Conservation (phyloP, 2,888 invertebrate genomes). For the Polymixis flavicincta region DNA sequence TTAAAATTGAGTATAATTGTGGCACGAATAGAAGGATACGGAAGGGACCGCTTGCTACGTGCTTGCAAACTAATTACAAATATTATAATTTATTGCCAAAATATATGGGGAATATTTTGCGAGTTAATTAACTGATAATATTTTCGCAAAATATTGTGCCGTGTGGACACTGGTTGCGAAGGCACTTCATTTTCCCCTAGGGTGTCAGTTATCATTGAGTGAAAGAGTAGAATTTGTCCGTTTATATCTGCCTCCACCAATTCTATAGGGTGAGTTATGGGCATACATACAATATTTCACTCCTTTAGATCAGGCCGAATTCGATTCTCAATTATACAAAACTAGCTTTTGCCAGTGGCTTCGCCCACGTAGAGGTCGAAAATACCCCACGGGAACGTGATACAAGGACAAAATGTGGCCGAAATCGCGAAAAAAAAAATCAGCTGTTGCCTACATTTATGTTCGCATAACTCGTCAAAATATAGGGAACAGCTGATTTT, state of each 20-base stretch:
- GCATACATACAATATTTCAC: neutral
- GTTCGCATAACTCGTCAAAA: no score
- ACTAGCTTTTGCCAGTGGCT: no score
- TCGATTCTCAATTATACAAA: neutral
- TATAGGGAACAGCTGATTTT: no score
- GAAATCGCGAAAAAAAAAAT: no score
- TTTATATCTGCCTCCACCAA: neutral
- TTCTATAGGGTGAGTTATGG: neutral
- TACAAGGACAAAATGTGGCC: no score
- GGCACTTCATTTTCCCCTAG: conserved; percentile 17
- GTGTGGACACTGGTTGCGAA: conserved; percentile 1
- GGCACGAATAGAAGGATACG: conserved; percentile 34
- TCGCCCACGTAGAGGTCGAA: no score
- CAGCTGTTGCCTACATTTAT: no score
- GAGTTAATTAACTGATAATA: conserved; percentile 61
- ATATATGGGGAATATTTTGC: conserved; percentile 56
- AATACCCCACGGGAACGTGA: no score
- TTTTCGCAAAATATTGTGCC: conserved; percentile 41
- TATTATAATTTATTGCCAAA: conserved; percentile 61
- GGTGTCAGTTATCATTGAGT: conserved; percentile 24
- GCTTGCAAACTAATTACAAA: conserved; percentile 60
- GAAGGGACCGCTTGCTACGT: conserved; percentile 57
- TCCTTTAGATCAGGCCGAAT: neutral
- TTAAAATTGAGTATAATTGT: conserved; percentile 60
- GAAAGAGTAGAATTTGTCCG: neutral